Evolutionary conservation across 2,888 invertebrate genomes (phyloP).

Genomic region (Cryptocephalus primarius): DNA sequence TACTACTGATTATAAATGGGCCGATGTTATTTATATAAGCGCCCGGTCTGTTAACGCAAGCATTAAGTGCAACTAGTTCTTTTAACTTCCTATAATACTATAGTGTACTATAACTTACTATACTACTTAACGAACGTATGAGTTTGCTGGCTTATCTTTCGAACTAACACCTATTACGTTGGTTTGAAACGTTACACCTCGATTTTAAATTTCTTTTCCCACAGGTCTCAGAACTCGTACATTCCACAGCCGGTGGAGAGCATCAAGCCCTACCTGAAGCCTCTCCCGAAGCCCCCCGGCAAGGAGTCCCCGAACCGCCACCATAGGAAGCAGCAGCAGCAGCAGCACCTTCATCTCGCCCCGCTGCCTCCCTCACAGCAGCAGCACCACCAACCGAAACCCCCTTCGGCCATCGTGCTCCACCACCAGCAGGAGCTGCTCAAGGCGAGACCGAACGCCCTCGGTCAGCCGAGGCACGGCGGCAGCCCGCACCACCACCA

Average conservation of each 20-base stretch:
- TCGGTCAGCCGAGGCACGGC: slow-evolving; percentile 23
- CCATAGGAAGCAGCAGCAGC: slow-evolving; percentile 15
- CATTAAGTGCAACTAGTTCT: no score
- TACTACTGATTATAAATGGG: no score
- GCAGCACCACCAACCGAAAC: slow-evolving; percentile 13
- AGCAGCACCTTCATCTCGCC: background rate
- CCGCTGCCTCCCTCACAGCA: background rate
- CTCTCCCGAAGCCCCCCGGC: slow-evolving; percentile 46
- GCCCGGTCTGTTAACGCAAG: no score
- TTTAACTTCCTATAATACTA: no score
- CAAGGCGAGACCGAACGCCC: slow-evolving; percentile 28
- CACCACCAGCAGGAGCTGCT: slow-evolving; percentile 29
- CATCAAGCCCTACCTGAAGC: slow-evolving; percentile 44
- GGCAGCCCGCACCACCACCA: slow-evolving; percentile 29
- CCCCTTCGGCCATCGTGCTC: slow-evolving; percentile 10
- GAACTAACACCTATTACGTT: no score
- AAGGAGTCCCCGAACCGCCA: slow-evolving; percentile 33
- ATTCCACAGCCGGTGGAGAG: slow-evolving; percentile 21
- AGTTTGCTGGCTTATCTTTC: no score
- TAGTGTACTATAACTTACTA: no score
- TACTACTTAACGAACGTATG: no score
- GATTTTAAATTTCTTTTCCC: background rate
- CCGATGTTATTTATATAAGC: no score
- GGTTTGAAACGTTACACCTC: no score
- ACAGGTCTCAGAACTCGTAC: slow-evolving; percentile 32